Evolutionary conservation across 2,888 invertebrate genomes (phyloP).

Genomic region (Troilus luridus): DNA sequence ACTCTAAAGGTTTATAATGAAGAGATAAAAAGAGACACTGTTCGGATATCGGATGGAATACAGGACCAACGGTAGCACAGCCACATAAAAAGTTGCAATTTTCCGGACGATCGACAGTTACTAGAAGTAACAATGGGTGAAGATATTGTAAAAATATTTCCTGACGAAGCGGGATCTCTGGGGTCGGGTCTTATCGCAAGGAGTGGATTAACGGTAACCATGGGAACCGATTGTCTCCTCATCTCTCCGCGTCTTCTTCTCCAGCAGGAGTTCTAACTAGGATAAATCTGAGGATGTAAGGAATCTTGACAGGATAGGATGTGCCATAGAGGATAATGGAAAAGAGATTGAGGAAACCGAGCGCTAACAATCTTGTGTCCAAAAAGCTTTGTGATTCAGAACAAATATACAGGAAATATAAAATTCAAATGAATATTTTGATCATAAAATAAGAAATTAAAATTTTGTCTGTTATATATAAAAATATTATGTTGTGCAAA

Average conservation of each 20-base stretch:
- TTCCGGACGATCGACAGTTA: background rate
- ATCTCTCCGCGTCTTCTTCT: background rate
- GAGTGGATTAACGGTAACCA: slow-evolving; percentile 50
- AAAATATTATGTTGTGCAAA: too few species aligned
- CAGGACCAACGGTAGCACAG: background rate
- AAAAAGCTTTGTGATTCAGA: too few species aligned
- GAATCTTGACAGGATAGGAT: background rate
- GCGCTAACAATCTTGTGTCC: background rate
- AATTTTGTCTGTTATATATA: too few species aligned
- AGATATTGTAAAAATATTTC: slow-evolving; percentile 47
- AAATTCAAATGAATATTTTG: too few species aligned
- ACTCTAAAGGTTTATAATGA: background rate
- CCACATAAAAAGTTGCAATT: background rate
- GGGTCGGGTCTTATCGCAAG: slow-evolving; percentile 2
- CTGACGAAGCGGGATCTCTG: background rate
- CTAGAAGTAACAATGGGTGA: slow-evolving; percentile 5
- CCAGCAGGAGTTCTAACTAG: background rate
- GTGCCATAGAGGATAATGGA: background rate
- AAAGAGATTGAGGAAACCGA: background rate
- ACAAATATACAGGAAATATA: background rate
- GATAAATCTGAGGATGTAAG: background rate
- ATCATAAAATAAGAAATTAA: too few species aligned
- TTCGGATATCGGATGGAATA: background rate
- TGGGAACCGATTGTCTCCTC: slow-evolving; percentile 42
- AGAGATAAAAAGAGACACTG: background rate